Percentiles rank a stretch among this genome's conserved stretches.
These are phyloP conservation scores for Scylla paramamosain DNA, from an alignment of 1,140 invertebrate genomes.

Conservation along the genomic window DNA sequence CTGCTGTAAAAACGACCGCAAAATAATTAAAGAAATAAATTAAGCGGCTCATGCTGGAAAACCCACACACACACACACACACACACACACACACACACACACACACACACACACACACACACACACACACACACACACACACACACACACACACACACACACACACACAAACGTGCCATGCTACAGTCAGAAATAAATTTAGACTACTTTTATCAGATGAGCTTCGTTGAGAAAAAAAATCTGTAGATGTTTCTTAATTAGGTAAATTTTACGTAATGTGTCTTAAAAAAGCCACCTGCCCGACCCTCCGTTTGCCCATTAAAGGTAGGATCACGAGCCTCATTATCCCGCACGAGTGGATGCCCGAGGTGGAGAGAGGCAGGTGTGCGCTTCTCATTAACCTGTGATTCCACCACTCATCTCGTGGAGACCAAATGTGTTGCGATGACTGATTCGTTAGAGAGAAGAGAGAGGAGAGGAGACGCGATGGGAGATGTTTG, in stretches of 20 bases:
- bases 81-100: conserved; percentile 3
- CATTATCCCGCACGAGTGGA: neutral
- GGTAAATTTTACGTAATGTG: too few species aligned
- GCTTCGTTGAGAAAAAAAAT: too few species aligned
- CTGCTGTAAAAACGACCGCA: too few species aligned
- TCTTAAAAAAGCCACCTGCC: too few species aligned
- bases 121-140: conserved; percentile 20
- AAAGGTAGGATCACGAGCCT: neutral
- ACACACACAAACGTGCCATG: neutral
- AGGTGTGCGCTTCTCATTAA: neutral
- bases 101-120: conserved; percentile 15
- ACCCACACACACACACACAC: neutral
- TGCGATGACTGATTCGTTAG: neutral
- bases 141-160: conserved; percentile 20
- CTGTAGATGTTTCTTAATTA: too few species aligned
- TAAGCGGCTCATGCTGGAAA: neutral
- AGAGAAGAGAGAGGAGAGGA: neutral
- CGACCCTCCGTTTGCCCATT: neutral
- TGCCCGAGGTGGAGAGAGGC: neutral
- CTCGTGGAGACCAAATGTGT: neutral
- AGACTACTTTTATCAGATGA: too few species aligned
- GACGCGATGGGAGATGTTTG: too few species aligned
- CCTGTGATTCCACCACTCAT: neutral
- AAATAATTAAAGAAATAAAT: too few species aligned
- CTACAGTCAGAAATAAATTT: neutral